These are phyloP conservation scores for Drosophila tripunctata DNA, from an alignment of 2,888 invertebrate genomes.

Conservation along the genomic window DNA sequence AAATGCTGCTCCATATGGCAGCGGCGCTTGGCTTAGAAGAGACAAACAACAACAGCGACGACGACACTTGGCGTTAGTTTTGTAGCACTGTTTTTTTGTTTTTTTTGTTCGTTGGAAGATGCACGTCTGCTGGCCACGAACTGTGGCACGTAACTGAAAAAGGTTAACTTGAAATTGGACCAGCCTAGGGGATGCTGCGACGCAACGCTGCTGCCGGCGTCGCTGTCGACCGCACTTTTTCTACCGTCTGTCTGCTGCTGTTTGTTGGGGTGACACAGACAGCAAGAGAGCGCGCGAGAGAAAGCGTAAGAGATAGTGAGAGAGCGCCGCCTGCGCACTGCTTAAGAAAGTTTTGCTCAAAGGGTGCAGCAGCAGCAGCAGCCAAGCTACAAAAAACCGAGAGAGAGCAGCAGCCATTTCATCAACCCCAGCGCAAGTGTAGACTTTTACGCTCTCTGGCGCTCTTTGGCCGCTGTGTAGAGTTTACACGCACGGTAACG, in stretches of 20 bases:
- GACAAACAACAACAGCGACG: slow-evolving; percentile 20
- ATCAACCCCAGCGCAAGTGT: slow-evolving; percentile 43
- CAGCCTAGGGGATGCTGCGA: slow-evolving; percentile 70
- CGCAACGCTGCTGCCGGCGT: slow-evolving; percentile 9
- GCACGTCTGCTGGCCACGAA: slow-evolving; percentile 65
- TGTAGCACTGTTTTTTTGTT: slow-evolving; percentile 6
- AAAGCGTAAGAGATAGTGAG: slow-evolving; percentile 7
- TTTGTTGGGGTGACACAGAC: slow-evolving; percentile 12
- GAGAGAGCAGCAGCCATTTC: not conserved
- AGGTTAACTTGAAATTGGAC: slow-evolving; percentile 48
- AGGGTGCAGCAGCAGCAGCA: slow-evolving; percentile 75
- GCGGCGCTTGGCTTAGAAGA: slow-evolving; percentile 27
- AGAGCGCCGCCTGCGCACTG: slow-evolving; percentile 53
- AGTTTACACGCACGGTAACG: slow-evolving; percentile 43
- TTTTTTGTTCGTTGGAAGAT: not conserved
- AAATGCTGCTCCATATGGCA: slow-evolving; percentile 66
- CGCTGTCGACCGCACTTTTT: slow-evolving; percentile 43
- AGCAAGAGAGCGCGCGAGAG: slow-evolving; percentile 7
- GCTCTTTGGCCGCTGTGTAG: slow-evolving; percentile 35
- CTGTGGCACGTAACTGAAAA: slow-evolving; percentile 74
- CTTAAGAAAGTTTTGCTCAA: slow-evolving; percentile 37
- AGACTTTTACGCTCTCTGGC: slow-evolving; percentile 27
- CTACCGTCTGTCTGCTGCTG: slow-evolving; percentile 36
- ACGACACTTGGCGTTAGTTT: slow-evolving; percentile 2
- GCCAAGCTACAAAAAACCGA: slow-evolving; percentile 9